These are phyloP conservation scores for Platypus cylindrus DNA, from an alignment of 2,888 invertebrate genomes.

Conservation along the genomic window DNA sequence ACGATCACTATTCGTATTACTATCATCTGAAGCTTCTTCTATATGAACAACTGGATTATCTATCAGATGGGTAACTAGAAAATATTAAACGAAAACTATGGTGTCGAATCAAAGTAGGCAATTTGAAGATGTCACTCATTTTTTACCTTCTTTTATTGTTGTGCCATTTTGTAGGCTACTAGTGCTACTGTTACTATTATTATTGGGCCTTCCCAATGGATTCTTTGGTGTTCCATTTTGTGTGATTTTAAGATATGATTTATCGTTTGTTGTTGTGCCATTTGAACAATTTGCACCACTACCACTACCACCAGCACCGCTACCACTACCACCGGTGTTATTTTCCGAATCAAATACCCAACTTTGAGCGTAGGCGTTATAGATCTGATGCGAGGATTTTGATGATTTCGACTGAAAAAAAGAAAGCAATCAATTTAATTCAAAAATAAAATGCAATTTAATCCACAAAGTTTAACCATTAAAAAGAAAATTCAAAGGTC, in stretches of 20 bases:
- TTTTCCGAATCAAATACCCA: constrained; percentile 39
- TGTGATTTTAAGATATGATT: constrained; percentile 28
- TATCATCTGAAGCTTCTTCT: constrained; percentile 36
- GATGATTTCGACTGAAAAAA: constrained; percentile 34
- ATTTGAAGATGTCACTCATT: neutral
- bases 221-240: constrained; percentile 27
- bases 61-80: constrained; percentile 25
- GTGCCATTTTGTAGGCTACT: constrained; percentile 21
- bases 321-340: too few species aligned
- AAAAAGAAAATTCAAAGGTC: too few species aligned
- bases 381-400: constrained; percentile 25
- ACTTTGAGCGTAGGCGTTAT: constrained; percentile 38
- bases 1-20: constrained; percentile 33
- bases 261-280: constrained; percentile 18
- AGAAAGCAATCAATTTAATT: too few species aligned
- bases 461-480: too few species aligned
- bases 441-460: too few species aligned
- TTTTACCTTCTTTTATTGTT: constrained; percentile 16
- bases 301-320: too few species aligned
- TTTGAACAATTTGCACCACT: constrained; percentile 26
- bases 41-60: constrained; percentile 36
- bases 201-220: constrained; percentile 12
- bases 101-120: constrained; percentile 2
- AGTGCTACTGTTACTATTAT: too few species aligned
- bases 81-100: constrained; percentile 3